Evolutionary conservation across 2,113 vertebrate genomes (phyloP).

Genomic region (Tretioscincus oriximinensis): DNA sequence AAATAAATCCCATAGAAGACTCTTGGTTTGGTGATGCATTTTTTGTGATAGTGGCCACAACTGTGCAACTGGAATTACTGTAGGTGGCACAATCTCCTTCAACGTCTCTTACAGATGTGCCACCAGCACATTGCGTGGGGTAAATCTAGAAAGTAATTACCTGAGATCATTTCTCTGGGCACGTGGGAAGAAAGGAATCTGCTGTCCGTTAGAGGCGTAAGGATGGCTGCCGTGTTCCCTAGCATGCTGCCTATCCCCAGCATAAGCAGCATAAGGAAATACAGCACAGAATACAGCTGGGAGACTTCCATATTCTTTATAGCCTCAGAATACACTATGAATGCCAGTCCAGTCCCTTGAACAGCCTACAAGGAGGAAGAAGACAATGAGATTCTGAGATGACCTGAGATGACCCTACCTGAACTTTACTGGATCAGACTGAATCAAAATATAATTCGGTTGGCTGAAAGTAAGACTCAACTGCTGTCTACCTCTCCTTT

Average conservation of each 20-base stretch:
- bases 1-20: no score
- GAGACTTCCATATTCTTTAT: constrained; percentile 91
- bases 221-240: constrained; percentile 87
- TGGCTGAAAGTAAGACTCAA: no score
- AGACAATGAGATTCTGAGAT: background rate
- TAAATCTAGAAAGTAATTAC: constrained; percentile 60
- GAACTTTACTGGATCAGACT: no score
- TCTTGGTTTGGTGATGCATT: background rate
- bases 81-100: background rate
- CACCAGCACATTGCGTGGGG: no score
- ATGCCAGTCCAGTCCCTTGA: constrained; percentile 89
- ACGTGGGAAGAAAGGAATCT: constrained; percentile 65
- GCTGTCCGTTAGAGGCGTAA: constrained; percentile 87
- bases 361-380: constrained; percentile 75
- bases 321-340: constrained; percentile 93
- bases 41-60: background rate
- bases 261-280: constrained; percentile 90
- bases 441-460: no score
- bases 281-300: constrained; percentile 92
- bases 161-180: constrained; percentile 81
- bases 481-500: no score
- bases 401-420: no score
- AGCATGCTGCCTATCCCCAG: constrained; percentile 95
- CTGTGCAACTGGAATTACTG: no score
- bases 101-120: no score